phyloP scores from a whole-genome alignment of 1,140 invertebrate genomes.

The Hyles vespertilio region DNA sequence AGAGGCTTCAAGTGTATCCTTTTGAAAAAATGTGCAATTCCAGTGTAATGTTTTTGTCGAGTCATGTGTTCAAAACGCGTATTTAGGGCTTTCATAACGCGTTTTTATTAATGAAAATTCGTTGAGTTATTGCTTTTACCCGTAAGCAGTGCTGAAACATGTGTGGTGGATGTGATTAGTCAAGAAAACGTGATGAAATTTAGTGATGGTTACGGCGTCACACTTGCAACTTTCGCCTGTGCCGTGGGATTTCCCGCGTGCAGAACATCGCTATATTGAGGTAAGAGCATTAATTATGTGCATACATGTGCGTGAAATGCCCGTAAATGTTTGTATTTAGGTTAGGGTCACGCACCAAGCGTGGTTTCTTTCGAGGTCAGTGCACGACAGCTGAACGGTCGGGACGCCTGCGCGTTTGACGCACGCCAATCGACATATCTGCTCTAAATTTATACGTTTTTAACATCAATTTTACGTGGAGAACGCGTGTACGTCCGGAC shows the following conservation, averaged over 20 bases:
- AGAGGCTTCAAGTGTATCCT: slow-evolving; percentile 93
- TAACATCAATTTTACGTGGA: neutral
- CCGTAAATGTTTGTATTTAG: slow-evolving; percentile 41
- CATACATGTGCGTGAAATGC: slow-evolving; percentile 7
- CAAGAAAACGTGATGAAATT: slow-evolving; percentile 55
- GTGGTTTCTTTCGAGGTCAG: slow-evolving; percentile 65
- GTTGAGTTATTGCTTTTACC: slow-evolving; percentile 15
- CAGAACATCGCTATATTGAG: slow-evolving; percentile 37
- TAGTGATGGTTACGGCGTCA: slow-evolving; percentile 46
- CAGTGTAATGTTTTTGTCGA: slow-evolving; percentile 71
- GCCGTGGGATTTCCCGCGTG: slow-evolving; percentile 55
- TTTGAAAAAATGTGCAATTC: slow-evolving; percentile 43
- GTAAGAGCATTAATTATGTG: slow-evolving; percentile 23
- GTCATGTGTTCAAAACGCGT: slow-evolving; percentile 68
- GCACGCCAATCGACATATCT: slow-evolving; percentile 55
- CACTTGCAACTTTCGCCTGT: slow-evolving; percentile 57
- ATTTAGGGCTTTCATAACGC: slow-evolving; percentile 34
- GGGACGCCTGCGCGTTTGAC: slow-evolving; percentile 55
- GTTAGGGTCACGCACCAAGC: slow-evolving; percentile 54
- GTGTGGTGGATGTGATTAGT: slow-evolving; percentile 33
- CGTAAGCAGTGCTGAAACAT: slow-evolving; percentile 32
- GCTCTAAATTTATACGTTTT: slow-evolving; percentile 50
- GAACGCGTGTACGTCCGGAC: too few species aligned
- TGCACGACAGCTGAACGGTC: slow-evolving; percentile 50
- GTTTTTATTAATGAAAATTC: slow-evolving; percentile 51